phyloP scores from a whole-genome alignment of 2,888 invertebrate species.

The Eupithecia inturbata region DNA sequence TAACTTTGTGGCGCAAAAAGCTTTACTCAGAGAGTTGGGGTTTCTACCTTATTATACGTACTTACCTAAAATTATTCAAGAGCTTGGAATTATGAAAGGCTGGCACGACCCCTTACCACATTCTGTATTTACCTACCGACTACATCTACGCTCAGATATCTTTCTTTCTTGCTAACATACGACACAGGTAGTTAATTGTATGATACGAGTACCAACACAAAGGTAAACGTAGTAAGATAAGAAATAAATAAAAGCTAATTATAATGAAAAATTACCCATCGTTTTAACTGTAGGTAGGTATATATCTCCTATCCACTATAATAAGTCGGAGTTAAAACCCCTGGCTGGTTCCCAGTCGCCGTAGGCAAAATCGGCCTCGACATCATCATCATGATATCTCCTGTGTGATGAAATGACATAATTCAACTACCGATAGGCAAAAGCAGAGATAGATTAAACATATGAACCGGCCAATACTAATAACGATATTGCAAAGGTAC shows the following conservation, averaged over 20 bases:
- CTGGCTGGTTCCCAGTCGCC: no score
- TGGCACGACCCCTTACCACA: background rate
- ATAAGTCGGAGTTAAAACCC: no score
- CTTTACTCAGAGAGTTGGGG: background rate
- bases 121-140: background rate
- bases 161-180: background rate
- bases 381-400: no score
- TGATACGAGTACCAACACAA: background rate
- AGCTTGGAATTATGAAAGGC: conserved; percentile 8
- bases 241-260: background rate
- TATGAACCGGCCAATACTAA: no score
- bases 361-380: no score
- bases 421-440: no score
- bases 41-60: background rate
- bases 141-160: background rate
- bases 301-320: no score
- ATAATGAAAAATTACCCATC: no score
- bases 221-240: background rate
- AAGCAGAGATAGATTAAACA: no score
- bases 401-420: no score
- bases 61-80: conserved; percentile 2
- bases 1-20: conserved; percentile 23
- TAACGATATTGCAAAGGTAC: background rate
- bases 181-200: background rate
- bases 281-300: no score